A percentile compares a stretch with the other conserved stretches of the same genome.
These are phyloP conservation scores for Lordiphosa mommai DNA, from an alignment of 1,140 invertebrate genomes.

Conservation along the genomic window DNA sequence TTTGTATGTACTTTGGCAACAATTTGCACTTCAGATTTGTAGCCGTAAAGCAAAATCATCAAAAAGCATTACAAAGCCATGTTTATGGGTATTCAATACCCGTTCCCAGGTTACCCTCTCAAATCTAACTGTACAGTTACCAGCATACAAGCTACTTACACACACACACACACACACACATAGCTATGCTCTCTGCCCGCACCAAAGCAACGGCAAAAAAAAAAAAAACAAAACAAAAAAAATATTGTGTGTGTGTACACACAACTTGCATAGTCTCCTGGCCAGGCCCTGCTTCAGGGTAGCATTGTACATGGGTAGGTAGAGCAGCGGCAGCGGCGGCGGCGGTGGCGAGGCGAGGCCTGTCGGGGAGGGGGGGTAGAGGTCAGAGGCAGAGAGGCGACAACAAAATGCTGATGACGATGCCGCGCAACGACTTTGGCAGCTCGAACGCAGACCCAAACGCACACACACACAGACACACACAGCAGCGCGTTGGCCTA, in stretches of 20 bases:
- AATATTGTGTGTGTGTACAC: conserved; percentile 12
- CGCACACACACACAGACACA: conserved; percentile 15
- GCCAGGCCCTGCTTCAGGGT: conserved; percentile 47
- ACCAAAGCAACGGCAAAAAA: conserved; percentile 27
- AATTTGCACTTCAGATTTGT: not conserved
- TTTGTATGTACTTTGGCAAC: not conserved
- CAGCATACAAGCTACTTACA: conserved; percentile 4
- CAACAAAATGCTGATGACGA: conserved; percentile 24
- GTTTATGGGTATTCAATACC: conserved; percentile 12
- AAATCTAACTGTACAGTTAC: conserved; percentile 11
- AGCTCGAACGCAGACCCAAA: conserved; percentile 22
- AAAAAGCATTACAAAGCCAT: conserved; percentile 5
- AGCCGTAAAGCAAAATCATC: not conserved
- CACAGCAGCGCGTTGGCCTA: not conserved
- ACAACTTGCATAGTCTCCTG: conserved; percentile 70
- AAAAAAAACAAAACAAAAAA: conserved; percentile 19
- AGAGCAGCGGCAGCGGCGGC: not conserved
- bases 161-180: conserved; percentile 1
- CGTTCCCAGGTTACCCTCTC: not conserved
- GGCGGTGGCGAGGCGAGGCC: not conserved
- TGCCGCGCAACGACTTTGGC: conserved; percentile 38
- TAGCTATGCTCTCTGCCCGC: conserved; percentile 1
- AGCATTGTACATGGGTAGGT: conserved; percentile 6
- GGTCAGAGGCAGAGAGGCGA: not conserved
- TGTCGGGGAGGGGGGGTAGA: conserved; percentile 9